A percentile compares a stretch with the other conserved stretches of the same genome.
Conservation (phyloP, 2,888 invertebrate genomes). For the Dasypolia templi region DNA sequence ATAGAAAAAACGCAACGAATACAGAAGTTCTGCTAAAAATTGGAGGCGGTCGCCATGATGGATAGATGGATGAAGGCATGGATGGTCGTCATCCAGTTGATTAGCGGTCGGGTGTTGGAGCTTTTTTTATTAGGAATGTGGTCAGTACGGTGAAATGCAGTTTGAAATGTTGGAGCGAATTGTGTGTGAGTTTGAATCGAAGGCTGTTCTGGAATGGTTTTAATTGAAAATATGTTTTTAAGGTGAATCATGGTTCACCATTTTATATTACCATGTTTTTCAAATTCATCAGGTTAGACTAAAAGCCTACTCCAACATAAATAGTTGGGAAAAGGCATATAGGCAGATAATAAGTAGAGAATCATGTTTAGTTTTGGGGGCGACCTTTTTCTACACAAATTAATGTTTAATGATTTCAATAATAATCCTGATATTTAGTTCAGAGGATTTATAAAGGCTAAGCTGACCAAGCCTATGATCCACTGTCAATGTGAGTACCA, state of each 20-base stretch:
- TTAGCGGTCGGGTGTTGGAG: slow-evolving; percentile 78
- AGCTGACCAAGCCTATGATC: neutral
- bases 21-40: slow-evolving; percentile 72
- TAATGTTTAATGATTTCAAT: neutral
- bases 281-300: neutral
- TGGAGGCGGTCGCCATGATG: slow-evolving; percentile 80
- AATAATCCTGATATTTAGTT: neutral
- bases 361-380: neutral
- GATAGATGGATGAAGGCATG: slow-evolving; percentile 74
- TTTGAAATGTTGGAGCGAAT: slow-evolving; percentile 37
- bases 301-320: neutral
- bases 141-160: slow-evolving; percentile 34
- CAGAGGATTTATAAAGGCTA: neutral
- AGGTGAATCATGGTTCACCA: no score
- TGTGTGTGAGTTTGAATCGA: slow-evolving; percentile 30
- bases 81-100: slow-evolving; percentile 81
- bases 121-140: slow-evolving; percentile 57
- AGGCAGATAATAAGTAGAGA: no score
- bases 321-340: no score
- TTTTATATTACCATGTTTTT: no score
- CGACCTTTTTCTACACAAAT: neutral
- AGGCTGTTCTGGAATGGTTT: slow-evolving; percentile 14
- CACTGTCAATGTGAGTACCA: no score
- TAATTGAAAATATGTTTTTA: slow-evolving; percentile 14
- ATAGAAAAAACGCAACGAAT: slow-evolving; percentile 45